Evolutionary conservation across 2,113 vertebrate species (phyloP).

Genomic region (Sphaerodactylus townsendi): DNA sequence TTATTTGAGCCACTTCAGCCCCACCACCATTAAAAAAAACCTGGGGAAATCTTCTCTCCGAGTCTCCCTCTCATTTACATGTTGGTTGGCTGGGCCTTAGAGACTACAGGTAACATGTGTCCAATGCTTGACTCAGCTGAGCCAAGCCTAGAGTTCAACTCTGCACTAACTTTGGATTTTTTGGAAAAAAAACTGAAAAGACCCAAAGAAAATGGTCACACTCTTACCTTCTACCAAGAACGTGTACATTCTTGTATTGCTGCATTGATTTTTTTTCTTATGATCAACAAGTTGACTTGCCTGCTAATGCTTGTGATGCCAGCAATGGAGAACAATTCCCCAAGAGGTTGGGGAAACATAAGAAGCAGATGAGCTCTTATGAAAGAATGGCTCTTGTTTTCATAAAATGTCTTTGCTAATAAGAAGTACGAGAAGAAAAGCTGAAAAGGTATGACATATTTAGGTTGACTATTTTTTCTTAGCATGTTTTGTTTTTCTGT

Average conservation of each 20-base stretch:
- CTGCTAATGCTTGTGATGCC: conserved; percentile 16
- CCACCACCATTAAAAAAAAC: no score
- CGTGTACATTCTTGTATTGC: fast-evolving
- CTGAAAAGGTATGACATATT: conserved; percentile 45
- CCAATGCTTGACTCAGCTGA: no score
- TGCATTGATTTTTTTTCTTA: background rate
- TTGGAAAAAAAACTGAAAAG: no score
- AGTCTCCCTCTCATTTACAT: no score
- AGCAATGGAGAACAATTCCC: conserved; percentile 9
- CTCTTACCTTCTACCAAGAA: background rate
- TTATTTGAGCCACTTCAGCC: no score
- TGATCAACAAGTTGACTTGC: conserved; percentile 1
- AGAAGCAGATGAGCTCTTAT: conserved; percentile 28
- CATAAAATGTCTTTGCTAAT: conserved; percentile 26
- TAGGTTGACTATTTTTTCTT: conserved; percentile 41
- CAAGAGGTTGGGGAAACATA: conserved; percentile 34
- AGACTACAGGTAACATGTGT: no score
- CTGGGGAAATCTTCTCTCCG: no score
- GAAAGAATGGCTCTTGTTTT: conserved; percentile 26
- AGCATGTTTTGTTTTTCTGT: background rate
- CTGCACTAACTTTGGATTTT: no score
- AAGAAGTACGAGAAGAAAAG: conserved; percentile 32
- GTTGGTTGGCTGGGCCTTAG: no score
- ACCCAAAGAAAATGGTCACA: no score
- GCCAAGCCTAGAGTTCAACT: no score